Percentiles rank a stretch among this genome's conserved stretches.
Evolutionary conservation across 1,140 invertebrate species (phyloP).

Genomic region (Monochamus saltuarius): DNA sequence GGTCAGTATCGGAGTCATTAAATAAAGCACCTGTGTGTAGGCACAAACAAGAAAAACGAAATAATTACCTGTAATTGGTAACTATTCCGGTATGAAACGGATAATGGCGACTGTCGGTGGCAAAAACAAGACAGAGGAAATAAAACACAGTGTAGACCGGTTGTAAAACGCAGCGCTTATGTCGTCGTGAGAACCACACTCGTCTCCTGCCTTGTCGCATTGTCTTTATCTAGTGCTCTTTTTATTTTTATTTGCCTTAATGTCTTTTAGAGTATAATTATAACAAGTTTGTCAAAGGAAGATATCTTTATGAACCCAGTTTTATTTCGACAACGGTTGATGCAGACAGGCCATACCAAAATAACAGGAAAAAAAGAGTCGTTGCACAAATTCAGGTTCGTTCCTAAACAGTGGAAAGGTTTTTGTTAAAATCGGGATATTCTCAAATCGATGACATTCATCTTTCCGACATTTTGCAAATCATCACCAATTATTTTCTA

Average conservation of each 20-base stretch:
- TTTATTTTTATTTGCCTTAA: slow-evolving; percentile 14
- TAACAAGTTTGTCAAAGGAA: slow-evolving; percentile 14
- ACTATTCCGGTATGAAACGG: slow-evolving; percentile 32
- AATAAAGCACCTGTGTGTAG: slow-evolving; percentile 28
- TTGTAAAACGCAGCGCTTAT: slow-evolving; percentile 23
- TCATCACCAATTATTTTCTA: too few relatives aligned
- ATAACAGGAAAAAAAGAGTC: too few relatives aligned
- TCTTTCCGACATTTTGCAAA: too few relatives aligned
- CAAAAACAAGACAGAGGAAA: slow-evolving; percentile 33
- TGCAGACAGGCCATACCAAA: too few relatives aligned
- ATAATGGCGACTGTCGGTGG: slow-evolving; percentile 35
- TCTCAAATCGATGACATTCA: too few relatives aligned
- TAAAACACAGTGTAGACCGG: slow-evolving; percentile 33
- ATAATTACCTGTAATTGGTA: slow-evolving; percentile 40
- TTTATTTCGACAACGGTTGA: too few relatives aligned
- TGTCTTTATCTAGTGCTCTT: slow-evolving; percentile 28
- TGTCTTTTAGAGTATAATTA: slow-evolving; percentile 23
- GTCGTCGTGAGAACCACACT: slow-evolving; percentile 32
- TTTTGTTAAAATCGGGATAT: too few relatives aligned
- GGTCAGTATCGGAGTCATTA: neutral
- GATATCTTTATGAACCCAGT: too few relatives aligned
- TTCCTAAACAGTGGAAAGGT: too few relatives aligned
- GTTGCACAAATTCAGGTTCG: too few relatives aligned
- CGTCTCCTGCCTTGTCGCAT: slow-evolving; percentile 14
- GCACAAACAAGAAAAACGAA: slow-evolving; percentile 25